Percentiles rank a stretch among this genome's conserved stretches.
phyloP scores from a whole-genome alignment of 2,888 invertebrate genomes.

The Drosophila helvetica region DNA sequence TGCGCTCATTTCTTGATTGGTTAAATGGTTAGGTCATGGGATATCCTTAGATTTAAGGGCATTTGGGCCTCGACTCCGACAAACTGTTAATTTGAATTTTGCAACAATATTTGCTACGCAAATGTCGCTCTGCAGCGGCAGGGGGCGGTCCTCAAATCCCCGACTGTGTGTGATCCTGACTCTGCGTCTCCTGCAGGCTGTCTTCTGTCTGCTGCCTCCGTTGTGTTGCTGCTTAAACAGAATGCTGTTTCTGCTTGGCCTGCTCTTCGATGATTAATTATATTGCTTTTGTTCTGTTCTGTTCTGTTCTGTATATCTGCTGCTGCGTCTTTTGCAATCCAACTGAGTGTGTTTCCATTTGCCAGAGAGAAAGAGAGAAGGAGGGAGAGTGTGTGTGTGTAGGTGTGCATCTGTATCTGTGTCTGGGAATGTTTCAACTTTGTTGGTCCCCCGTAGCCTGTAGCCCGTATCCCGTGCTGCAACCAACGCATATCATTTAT shows the following conservation, averaged over 20 bases:
- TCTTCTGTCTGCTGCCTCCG: conserved; percentile 17
- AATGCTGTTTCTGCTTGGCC: conserved; percentile 67
- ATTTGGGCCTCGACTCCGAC: conserved; percentile 8
- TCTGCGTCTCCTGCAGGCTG: neutral
- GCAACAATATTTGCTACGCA: conserved; percentile 56
- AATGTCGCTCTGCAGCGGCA: conserved; percentile 31
- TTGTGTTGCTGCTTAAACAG: conserved; percentile 41
- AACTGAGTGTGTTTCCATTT: conserved; percentile 25
- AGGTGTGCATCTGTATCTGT: conserved; percentile 7
- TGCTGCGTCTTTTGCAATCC: conserved; percentile 49
- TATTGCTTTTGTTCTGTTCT: conserved; percentile 70
- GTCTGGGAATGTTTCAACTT: conserved; percentile 19
- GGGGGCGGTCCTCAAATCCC: conserved; percentile 20
- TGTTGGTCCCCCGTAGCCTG: neutral
- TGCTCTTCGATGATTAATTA: conserved; percentile 74
- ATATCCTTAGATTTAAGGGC: conserved; percentile 8
- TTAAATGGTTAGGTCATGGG: no score
- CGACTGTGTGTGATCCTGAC: conserved; percentile 13
- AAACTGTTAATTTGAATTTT: conserved; percentile 27
- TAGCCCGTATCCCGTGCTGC: conserved; percentile 37
- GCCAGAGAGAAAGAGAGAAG: neutral
- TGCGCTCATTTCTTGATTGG: neutral
- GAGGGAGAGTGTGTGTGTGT: conserved; percentile 4
- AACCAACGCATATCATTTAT: conserved; percentile 38
- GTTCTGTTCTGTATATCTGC: conserved; percentile 6